Conservation (phyloP, 35 echinoderm and acorn worm genomes). For the Heliocidaris erythrogramma region DNA sequence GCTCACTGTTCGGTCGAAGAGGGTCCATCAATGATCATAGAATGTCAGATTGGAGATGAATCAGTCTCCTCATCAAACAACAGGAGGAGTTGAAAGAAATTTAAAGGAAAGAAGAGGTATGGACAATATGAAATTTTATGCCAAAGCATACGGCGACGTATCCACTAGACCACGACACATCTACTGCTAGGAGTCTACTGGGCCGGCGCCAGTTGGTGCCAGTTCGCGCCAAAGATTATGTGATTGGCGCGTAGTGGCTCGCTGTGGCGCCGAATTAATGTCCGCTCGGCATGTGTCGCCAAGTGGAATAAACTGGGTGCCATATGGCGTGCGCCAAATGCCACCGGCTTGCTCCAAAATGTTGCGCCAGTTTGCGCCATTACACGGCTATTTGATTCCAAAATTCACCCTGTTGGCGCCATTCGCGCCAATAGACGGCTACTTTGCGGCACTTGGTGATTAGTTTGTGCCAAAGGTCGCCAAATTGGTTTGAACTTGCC, state of each 20-base stretch:
- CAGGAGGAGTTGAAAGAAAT: slow-evolving; percentile 22
- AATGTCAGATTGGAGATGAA: slow-evolving; percentile 23
- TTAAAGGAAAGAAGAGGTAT: background rate
- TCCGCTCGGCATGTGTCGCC: slow-evolving; percentile 44
- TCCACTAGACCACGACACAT: too few species aligned
- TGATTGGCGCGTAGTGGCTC: slow-evolving; percentile 47
- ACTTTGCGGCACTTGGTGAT: slow-evolving; percentile 53
- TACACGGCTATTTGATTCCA: slow-evolving; percentile 51
- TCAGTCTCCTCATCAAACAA: slow-evolving; percentile 3
- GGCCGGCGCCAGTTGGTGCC: slow-evolving; percentile 37
- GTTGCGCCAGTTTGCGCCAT: slow-evolving; percentile 45
- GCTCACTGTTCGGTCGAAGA: background rate
- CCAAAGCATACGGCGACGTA: too few species aligned
- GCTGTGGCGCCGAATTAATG: slow-evolving; percentile 48
- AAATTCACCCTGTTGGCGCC: slow-evolving; percentile 33
- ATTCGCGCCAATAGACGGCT: slow-evolving; percentile 39
- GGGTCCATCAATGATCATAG: background rate
- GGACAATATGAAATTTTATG: background rate
- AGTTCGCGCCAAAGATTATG: slow-evolving; percentile 49
- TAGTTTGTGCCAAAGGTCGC: slow-evolving; percentile 54
- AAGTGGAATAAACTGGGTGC: slow-evolving; percentile 49
- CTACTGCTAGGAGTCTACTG: slow-evolving; percentile 48
- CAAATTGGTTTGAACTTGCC: slow-evolving; percentile 50
- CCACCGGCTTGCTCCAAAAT: slow-evolving; percentile 27
- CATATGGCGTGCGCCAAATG: slow-evolving; percentile 47